A percentile compares a stretch with the other conserved stretches of the same genome.
Conservation (phyloP, 1,140 invertebrate species). For the Metaphire vulgaris region DNA sequence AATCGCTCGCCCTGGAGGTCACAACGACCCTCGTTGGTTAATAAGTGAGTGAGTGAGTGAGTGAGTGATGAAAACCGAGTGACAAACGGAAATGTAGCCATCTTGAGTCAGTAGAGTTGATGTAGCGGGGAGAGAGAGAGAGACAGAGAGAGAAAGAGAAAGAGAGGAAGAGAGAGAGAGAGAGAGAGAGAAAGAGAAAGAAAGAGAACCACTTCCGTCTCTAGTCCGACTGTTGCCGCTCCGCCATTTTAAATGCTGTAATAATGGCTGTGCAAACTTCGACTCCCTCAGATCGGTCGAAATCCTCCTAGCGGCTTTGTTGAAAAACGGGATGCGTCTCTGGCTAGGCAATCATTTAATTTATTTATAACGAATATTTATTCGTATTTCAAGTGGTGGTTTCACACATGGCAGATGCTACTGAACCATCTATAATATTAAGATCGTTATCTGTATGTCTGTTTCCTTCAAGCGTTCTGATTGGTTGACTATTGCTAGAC, state of each 20-base stretch:
- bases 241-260: not conserved
- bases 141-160: not conserved
- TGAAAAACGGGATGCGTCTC: not conserved
- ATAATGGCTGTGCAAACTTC: not conserved
- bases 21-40: too few relatives aligned
- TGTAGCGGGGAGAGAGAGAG: not conserved
- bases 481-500: too few relatives aligned
- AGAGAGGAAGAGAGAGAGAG: not conserved
- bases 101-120: not conserved
- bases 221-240: not conserved
- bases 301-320: not conserved
- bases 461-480: too few relatives aligned
- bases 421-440: too few relatives aligned
- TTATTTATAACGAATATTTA: not conserved
- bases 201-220: not conserved
- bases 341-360: not conserved
- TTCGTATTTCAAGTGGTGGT: too few relatives aligned
- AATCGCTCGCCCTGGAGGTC: too few relatives aligned
- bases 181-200: not conserved
- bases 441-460: too few relatives aligned
- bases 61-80: too few relatives aligned
- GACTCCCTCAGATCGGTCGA: not conserved
- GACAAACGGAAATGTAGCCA: too few relatives aligned
- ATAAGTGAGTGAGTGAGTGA: too few relatives aligned
- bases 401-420: too few relatives aligned